phyloP scores from a whole-genome alignment of 2,888 invertebrate species.

The Melanophora roralis region DNA sequence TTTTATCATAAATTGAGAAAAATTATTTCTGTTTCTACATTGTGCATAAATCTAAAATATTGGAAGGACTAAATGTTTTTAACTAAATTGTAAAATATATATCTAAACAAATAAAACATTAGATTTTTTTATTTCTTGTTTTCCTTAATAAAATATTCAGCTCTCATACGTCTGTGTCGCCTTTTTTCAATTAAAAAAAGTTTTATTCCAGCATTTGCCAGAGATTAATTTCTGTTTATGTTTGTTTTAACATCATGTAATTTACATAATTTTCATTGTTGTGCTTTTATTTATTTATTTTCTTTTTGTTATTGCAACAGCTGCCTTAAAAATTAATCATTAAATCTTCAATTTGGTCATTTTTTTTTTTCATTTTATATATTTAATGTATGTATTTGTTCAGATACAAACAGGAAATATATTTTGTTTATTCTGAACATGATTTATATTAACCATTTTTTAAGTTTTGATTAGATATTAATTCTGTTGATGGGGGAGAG shows the following conservation, averaged over 20 bases:
- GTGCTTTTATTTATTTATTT: neutral
- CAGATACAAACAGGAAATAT: neutral
- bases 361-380: neutral
- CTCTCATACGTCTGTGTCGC: no score
- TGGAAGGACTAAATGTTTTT: no score
- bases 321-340: conserved; percentile 2
- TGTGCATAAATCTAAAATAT: neutral
- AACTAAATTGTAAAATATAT: no score
- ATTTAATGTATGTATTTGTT: neutral
- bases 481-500: no score
- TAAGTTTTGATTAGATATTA: no score
- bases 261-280: neutral
- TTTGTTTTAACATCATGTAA: neutral
- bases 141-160: no score
- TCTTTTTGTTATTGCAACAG: no score
- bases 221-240: conserved; percentile 4
- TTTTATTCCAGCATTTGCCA: conserved; percentile 14
- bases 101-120: no score
- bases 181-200: neutral
- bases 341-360: neutral
- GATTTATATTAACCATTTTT: conserved; percentile 13
- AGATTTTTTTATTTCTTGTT: no score
- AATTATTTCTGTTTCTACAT: neutral
- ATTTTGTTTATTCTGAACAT: neutral
- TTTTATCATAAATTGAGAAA: neutral